A percentile compares a stretch with the other conserved stretches of the same genome.
phyloP scores from a whole-genome alignment of 1,140 invertebrate species.

The Belonocnema kinseyi region DNA sequence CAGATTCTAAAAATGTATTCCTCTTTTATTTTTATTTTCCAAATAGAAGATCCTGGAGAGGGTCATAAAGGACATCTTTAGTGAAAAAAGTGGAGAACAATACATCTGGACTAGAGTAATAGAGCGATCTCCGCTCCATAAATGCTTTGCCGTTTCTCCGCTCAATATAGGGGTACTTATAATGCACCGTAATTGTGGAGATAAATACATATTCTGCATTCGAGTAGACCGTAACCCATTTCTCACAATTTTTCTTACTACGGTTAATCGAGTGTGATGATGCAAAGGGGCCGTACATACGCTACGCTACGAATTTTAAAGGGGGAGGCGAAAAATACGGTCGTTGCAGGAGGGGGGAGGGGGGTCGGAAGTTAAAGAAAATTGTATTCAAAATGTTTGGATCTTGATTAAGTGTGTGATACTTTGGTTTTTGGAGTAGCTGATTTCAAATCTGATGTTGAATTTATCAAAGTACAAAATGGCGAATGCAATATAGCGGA shows the following conservation, averaged over 20 bases:
- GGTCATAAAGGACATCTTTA: slow-evolving; percentile 7
- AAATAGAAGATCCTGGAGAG: not conserved
- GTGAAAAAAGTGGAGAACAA: slow-evolving; percentile 13
- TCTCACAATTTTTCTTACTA: slow-evolving; percentile 18
- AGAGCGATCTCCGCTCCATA: slow-evolving; percentile 5
- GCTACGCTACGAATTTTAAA: too few relatives aligned
- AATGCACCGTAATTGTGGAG: slow-evolving; percentile 13
- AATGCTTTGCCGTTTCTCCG: not conserved
- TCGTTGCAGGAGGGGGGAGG: not conserved
- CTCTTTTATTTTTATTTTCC: not conserved
- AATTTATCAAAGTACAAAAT: not conserved
- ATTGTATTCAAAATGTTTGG: too few relatives aligned
- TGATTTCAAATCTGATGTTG: too few relatives aligned
- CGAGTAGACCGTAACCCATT: slow-evolving; percentile 4
- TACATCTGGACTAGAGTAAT: slow-evolving; percentile 17
- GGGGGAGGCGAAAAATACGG: too few relatives aligned
- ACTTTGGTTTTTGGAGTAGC: too few relatives aligned
- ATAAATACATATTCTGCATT: slow-evolving; percentile 13
- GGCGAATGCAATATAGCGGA: too few relatives aligned
- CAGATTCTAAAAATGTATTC: too few relatives aligned
- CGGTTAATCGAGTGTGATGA: slow-evolving; percentile 22
- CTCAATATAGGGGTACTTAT: not conserved
- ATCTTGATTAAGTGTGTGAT: not conserved
- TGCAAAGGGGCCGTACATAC: not conserved
- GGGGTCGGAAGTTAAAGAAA: not conserved